A percentile compares a stretch with the other conserved stretches of the same genome.
These are phyloP conservation scores for Pyralis farinalis DNA, from an alignment of 2,888 invertebrate genomes.

Conservation along the genomic window DNA sequence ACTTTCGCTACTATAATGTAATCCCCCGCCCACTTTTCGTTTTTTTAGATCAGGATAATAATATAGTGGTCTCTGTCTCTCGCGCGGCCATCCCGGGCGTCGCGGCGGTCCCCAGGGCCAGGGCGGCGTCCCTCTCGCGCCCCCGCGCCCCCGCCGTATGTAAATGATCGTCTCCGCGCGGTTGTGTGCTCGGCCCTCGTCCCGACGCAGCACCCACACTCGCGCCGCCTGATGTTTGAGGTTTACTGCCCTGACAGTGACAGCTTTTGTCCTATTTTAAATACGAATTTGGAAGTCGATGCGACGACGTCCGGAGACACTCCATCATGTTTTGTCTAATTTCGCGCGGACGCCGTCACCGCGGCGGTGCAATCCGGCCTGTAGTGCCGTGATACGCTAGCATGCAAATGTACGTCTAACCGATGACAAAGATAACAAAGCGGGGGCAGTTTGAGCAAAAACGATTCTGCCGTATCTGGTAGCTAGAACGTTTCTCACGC, in stretches of 20 bases:
- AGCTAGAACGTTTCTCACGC: conserved; percentile 23
- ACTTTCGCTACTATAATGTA: conserved; percentile 83
- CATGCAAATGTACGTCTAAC: conserved; percentile 57
- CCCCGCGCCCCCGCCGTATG: conserved; percentile 64
- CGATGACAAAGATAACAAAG: conserved; percentile 66
- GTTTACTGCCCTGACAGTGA: conserved; percentile 77
- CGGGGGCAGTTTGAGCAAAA: conserved; percentile 56
- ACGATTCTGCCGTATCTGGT: conserved; percentile 47
- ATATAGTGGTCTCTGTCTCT: conserved; percentile 71
- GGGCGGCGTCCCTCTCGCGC: conserved; percentile 45
- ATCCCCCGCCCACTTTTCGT: conserved; percentile 82
- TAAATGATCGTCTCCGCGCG: conserved; percentile 75
- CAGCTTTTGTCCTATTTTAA: conserved; percentile 76
- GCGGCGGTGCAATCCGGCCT: conserved; percentile 26
- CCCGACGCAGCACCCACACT: conserved; percentile 43
- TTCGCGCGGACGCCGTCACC: conserved; percentile 28
- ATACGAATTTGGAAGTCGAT: conserved; percentile 61
- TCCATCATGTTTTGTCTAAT: conserved; percentile 20
- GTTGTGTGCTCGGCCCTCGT: conserved; percentile 59
- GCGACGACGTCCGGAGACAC: conserved; percentile 45
- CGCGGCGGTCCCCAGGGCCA: conserved; percentile 43
- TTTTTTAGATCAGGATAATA: conserved; percentile 73
- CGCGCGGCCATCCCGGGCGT: conserved; percentile 45
- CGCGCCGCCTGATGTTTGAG: conserved; percentile 49
- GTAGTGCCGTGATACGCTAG: conserved; percentile 31